Evolutionary conservation across 2,797 vertebrate genomes (phyloP), one percentile per base, ranked within the genome.

Genomic region (Acipenser ruthenus): DNA sequence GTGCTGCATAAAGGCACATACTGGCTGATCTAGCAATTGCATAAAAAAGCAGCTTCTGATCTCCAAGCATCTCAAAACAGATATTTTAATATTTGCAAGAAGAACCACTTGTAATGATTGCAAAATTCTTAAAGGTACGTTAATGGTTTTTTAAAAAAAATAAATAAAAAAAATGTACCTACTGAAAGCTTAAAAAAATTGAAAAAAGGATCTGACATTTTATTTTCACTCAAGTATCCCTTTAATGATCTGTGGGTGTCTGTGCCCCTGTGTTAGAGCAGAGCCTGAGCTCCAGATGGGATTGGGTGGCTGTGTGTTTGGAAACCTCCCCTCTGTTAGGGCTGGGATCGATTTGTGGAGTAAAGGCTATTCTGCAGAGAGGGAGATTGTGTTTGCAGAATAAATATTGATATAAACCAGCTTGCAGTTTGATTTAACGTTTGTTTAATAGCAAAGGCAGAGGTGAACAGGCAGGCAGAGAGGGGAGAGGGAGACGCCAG

Each of bases 371-470:
- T 23, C 47, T 51, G 6, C 13, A 5, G 6, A 50, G 58, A 76
- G 69, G 79, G 75, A 81, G 77, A 79, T 76, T 77, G 76, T 83
- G 84, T 81, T 82, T 81, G 77, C 77, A 83, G 82, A 86, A 88
- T 88, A 90, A 89, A 89, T 90, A 88, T 88, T 88, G 88, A 89
- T 87, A 88, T 81, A 83, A 79, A 87, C 74, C 67, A 77, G 84
- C 83, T 77, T 80, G 77, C 37, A 76, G 80, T 84, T 79, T 77
- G 78, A 86, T 88, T 87, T 84, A 88, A 88, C 79, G 60, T 69
- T 64, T 70, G 58, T 67, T 61, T 67, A 52, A 67, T 61, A 67
- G 52, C 49, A 66, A 11, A 23, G 18, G 37, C 37, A 37, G 37
- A 37, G 37, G 37, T 37, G 37, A 37, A 8, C 52, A 9, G 52